Evolutionary conservation across 2,113 vertebrate species (phyloP), one percentile per base, ranked within the genome.

Genomic region (Candoia aspera): DNA sequence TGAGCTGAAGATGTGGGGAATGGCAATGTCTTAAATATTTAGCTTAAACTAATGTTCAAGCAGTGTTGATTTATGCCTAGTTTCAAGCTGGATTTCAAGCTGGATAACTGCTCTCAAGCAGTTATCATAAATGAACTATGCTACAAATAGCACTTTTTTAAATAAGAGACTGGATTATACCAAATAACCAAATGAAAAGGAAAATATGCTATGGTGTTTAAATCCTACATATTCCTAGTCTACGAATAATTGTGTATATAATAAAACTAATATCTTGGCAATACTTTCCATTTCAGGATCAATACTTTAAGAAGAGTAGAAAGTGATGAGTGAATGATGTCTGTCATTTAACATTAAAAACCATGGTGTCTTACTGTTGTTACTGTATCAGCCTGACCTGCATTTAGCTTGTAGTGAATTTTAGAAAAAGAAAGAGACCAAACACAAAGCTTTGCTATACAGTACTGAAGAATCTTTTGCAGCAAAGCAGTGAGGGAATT

Each of bases 81-180:
- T 86, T 95, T 94, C 64, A 42, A 55, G 11, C 86, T 1, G 59
- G 37, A 79, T 84, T 24, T 53, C 0, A 24, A 86, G 62, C 59
- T n/a, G n/a, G n/a, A n/a, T n/a, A n/a, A n/a, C n/a, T 68, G 91
- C 94, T 93, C 93, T 87, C 85, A 91, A 15, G 1, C 42, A 64
- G 29, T 92, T 42, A 94, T 89, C 89, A 89, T 94, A 84, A 54
- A 59, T 89, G 54, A 59, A 91, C 93, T 59, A 60, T 6, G 90
- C 12, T 21, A 64, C 13, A 79, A 55, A 57, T 33, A 37, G 58
- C 6, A 12, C 17, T 17, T 73, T 73, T 49, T 49, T 49, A 49
- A 49, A 49, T 17, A 33, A 73, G 13, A 8, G n/a, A 73, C 33
- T 33, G 33, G 64, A 33, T 73, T 73, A 73, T 15, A 73, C 64